Evolutionary conservation across 37 sponge, comb jelly and placozoan genomes (phyloP).

Genomic region (Ephydatia muelleri): DNA sequence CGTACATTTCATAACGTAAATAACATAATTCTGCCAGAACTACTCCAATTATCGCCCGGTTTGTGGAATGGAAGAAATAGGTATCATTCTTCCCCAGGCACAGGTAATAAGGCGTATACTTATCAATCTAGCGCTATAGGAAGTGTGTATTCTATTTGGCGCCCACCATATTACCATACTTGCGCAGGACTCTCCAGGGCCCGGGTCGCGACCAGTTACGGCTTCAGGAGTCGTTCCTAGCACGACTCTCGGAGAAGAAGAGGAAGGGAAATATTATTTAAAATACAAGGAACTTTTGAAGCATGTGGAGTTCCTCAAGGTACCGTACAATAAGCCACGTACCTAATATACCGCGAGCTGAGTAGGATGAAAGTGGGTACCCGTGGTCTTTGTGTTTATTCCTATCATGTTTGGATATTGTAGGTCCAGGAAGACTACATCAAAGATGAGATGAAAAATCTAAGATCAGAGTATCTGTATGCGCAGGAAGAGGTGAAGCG

Average conservation of each 20-base stretch:
- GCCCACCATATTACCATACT: not conserved
- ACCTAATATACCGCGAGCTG: not conserved
- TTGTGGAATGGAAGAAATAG: slow-evolving; percentile 46
- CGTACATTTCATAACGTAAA: too few relatives aligned
- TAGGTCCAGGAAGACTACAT: slow-evolving; percentile 99
- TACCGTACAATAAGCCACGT: not conserved
- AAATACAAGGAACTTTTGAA: slow-evolving; percentile 87
- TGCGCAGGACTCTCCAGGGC: not conserved
- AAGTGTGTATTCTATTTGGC: not conserved
- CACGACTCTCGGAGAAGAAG: not conserved
- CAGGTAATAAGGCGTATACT: not conserved
- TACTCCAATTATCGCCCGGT: not conserved
- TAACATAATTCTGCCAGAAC: too few relatives aligned
- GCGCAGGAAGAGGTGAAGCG: slow-evolving; percentile 97
- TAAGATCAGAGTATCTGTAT: slow-evolving; percentile 88
- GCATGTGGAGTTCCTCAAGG: slow-evolving; percentile 93
- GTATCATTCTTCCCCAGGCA: slow-evolving; percentile 28
- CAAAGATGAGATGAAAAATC: slow-evolving; percentile 96
- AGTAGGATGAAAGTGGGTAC: not conserved
- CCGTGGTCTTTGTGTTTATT: not conserved
- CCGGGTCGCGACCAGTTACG: slow-evolving; percentile 10
- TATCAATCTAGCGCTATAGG: not conserved
- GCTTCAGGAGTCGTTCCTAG: slow-evolving; percentile 3
- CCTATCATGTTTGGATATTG: not conserved
- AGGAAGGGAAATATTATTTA: slow-evolving; percentile 80